Percentiles rank a stretch among this genome's conserved stretches.
Evolutionary conservation across 2,888 invertebrate species (phyloP).

Genomic region (Philereme vetulata): DNA sequence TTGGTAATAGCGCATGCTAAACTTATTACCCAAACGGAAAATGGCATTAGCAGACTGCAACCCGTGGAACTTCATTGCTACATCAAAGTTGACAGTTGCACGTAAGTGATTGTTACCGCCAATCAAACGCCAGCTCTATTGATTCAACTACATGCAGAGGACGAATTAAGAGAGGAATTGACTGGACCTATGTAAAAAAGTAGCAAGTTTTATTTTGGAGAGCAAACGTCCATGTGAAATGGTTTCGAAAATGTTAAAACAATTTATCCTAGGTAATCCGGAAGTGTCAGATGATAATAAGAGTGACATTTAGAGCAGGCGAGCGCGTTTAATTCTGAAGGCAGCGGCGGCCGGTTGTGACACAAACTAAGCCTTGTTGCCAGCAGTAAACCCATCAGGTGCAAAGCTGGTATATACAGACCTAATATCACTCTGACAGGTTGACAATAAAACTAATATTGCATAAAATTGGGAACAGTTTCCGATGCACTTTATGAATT

Average conservation of each 20-base stretch:
- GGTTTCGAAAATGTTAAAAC: constrained; percentile 77
- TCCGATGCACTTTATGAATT: constrained; percentile 32
- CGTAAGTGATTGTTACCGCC: constrained; percentile 79
- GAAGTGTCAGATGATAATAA: constrained; percentile 81
- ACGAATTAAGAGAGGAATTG: constrained; percentile 53
- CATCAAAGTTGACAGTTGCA: constrained; percentile 74
- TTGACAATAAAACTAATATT: constrained; percentile 45
- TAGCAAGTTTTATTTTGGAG: constrained; percentile 67
- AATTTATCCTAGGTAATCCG: constrained; percentile 82
- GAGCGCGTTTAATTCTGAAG: constrained; percentile 78
- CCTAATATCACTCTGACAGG: constrained; percentile 57
- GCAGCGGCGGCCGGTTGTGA: constrained; percentile 75
- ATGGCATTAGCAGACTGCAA: constrained; percentile 75
- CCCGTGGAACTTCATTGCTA: constrained; percentile 73
- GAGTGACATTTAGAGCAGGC: constrained; percentile 80
- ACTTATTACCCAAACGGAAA: constrained; percentile 83
- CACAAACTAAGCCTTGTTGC: constrained; percentile 76
- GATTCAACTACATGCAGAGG: constrained; percentile 53
- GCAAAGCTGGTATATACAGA: constrained; percentile 52
- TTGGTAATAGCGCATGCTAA: constrained; percentile 83
- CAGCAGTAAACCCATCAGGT: constrained; percentile 79
- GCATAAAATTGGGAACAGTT: constrained; percentile 37
- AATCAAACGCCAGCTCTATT: constrained; percentile 74
- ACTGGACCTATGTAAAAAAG: constrained; percentile 46
- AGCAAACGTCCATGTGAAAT: constrained; percentile 71